Percentiles rank a stretch among this genome's conserved stretches.
These are phyloP conservation scores for Cuniculus paca DNA, from an alignment of 2,797 vertebrate species.

Conservation along the genomic window DNA sequence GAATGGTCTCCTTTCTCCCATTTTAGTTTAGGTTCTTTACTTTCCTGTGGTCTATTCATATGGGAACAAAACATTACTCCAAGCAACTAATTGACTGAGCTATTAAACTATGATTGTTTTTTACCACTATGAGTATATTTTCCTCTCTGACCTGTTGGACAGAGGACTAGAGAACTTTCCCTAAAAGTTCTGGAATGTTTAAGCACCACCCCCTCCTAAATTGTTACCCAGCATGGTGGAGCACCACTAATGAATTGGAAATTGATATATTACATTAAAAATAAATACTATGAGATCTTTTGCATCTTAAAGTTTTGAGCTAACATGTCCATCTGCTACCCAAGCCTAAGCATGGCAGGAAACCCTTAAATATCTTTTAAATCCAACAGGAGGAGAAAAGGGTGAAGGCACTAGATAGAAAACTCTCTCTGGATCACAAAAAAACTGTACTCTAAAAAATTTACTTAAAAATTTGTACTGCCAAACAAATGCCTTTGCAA, in stretches of 20 bases:
- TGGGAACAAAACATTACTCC: neutral
- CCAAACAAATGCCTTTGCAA: neutral
- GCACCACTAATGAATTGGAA: neutral
- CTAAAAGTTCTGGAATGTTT: neutral
- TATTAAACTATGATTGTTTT: neutral
- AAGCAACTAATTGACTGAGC: neutral
- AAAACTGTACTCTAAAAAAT: neutral
- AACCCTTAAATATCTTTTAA: neutral
- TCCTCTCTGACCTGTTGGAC: neutral
- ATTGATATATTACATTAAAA: neutral
- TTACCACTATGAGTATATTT: neutral
- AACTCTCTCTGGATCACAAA: neutral
- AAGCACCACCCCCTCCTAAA: neutral
- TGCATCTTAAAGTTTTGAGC: neutral
- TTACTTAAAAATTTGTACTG: neutral
- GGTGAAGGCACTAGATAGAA: neutral
- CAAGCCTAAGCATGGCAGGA: neutral
- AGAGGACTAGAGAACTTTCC: neutral
- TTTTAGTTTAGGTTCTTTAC: neutral
- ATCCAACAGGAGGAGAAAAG: neutral
- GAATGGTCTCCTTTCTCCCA: neutral
- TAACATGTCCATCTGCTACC: no score
- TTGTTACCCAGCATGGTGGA: neutral
- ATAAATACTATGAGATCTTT: neutral
- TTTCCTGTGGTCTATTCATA: neutral